Base-by-base conservation (phyloP, 2,888 invertebrate genomes). In the Cremastinae sp. region DNA sequence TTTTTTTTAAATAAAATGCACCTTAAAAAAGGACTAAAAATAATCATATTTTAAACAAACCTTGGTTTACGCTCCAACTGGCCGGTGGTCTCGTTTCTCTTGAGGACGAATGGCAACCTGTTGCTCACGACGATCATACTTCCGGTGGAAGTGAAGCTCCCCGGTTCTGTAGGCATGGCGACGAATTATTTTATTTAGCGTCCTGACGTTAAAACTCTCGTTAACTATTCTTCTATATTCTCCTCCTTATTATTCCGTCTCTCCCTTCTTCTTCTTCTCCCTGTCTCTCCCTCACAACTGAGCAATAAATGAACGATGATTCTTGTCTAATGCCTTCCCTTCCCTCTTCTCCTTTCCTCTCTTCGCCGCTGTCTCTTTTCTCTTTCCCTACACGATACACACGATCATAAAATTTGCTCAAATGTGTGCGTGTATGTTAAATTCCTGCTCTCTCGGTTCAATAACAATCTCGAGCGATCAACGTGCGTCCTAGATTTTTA, bases 71-170 rank as follows among this genome's bases (percentile, higher is more conserved):
- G 92, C 83, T 94, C 93, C 84, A 96, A 91, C 51, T 92, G 91
- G 53, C 94, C 94, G 74, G 94, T 94, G 83, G 92, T 91, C 65
- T 94, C 92, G 91, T 96, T 93, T 87, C 95, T 92, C 87, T 93
- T 94, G 78, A 97, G 91, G 79, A 97, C 95, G 90, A 97, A 97
- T 5, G 97, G 97, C 88, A 97, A 91, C 82, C 97, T 92, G 91
- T 97, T 97, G 81, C 97, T 97, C 75, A 97, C 96, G 82, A 97
- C 97, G 85, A 97, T 96, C 93, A 97, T 94, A 87, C 94, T 95
- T 82, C 94, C 94, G 84, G 82, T 87, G 51, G 89, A 89, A 51
- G 88, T 83, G 80, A 84, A 88, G 78, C 86, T 88, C 75, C 86
- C 82, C 58, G 85, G 80, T 81, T 88, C 89, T 85, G 85, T 85